Base-by-base conservation (phyloP, 2,113 vertebrate species). In the Oncorhynchus mykiss region DNA sequence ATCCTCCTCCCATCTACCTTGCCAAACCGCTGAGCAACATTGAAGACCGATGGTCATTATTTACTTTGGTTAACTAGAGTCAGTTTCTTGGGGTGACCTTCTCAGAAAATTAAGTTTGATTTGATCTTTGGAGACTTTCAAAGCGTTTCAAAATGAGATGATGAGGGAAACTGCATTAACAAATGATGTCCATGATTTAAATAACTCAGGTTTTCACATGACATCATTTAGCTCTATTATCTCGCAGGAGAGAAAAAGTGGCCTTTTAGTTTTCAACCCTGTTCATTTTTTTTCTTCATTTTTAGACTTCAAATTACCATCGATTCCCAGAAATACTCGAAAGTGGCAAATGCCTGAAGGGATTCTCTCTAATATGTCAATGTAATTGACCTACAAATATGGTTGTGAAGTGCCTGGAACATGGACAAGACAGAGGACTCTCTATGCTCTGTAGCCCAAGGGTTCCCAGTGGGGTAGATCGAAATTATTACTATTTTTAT, bases 101-200 rank as follows among this genome's bases (percentile, higher is more conserved):
- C 85, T 80, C 20, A 57, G 77, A 89, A 91, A 92, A 93, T 92
- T 89, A 87, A 88, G 88, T 93, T 93, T 93, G 69, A 82, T 78
- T 87, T 91, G 91, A 93, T 89, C 91, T 93, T 92, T 91, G 59
- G 73, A 90, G 81, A 87, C 84, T 87, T 92, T 94, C 89, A 93
- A 93, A 94, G 91, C 77, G 64, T 88, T 78, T 74, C 62, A 75
- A 77, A 91, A 94, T 94, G 92, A 88, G 85, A 94, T 93, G 93
- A 94, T 67, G 82, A 92, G 84, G 86, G 86, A 93, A 94, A 93
- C 86, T 90, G 83, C 90, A 93, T 94, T 93, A 94, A 83, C 89
- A 92, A 92, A 93, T 93, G 91, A 90, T 83, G 91, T 90, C 87
- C 89, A 84, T 88, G 87, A 90, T 11, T 45, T 45, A 45, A 45